A percentile compares a stretch with the other conserved stretches of the same genome.
phyloP scores from a whole-genome alignment of 1,140 invertebrate species.

The Teleopsis dalmanni region DNA sequence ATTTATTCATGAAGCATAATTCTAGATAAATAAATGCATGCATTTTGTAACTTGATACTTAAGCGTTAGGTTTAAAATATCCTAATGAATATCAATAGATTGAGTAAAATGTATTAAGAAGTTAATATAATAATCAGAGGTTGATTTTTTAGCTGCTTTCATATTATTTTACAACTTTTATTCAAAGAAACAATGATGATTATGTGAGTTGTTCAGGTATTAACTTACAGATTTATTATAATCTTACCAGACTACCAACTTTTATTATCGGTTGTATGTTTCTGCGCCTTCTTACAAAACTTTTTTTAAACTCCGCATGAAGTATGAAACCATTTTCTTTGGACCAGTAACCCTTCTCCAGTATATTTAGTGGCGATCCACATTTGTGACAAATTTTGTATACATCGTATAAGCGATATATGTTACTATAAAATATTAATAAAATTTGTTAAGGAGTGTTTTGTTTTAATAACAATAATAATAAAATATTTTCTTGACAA shows the following conservation, averaged over 20 bases:
- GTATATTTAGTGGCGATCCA: slow-evolving; percentile 13
- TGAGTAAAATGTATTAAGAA: too few relatives aligned
- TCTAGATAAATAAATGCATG: too few relatives aligned
- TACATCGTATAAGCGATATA: slow-evolving; percentile 23
- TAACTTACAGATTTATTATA: neutral
- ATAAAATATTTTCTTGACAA: too few relatives aligned
- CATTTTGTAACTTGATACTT: too few relatives aligned
- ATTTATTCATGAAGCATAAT: too few relatives aligned
- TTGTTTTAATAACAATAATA: too few relatives aligned
- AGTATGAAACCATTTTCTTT: slow-evolving; percentile 14
- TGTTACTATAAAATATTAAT: neutral
- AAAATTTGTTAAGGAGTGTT: neutral
- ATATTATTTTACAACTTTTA: too few relatives aligned
- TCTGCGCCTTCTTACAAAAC: slow-evolving; percentile 26
- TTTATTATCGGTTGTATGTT: slow-evolving; percentile 46
- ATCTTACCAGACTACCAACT: slow-evolving; percentile 43
- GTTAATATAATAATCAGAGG: too few relatives aligned
- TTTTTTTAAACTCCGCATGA: neutral
- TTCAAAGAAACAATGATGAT: neutral
- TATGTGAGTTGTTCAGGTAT: neutral
- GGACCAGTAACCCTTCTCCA: slow-evolving; percentile 26
- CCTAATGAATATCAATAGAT: too few relatives aligned
- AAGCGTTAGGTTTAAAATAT: too few relatives aligned
- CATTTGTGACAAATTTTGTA: slow-evolving; percentile 19
- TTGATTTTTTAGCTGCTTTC: too few relatives aligned